A percentile compares a stretch with the other conserved stretches of the same genome.
Evolutionary conservation across 2,797 vertebrate species (phyloP).

Genomic region (Delichon dasypus): DNA sequence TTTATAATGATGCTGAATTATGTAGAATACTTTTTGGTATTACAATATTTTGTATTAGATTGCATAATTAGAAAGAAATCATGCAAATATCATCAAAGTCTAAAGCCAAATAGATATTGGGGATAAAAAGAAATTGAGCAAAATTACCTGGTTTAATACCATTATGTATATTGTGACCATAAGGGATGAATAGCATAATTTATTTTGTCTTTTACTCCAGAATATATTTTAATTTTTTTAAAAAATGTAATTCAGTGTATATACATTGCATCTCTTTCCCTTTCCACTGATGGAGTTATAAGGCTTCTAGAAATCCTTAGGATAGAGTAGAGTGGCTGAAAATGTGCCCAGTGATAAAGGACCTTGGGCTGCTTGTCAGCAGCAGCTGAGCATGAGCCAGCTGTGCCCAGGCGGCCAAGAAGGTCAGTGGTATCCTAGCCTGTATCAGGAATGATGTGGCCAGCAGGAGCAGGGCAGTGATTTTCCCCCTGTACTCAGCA

Average conservation of each 20-base stretch:
- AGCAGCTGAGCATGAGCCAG: accelerated
- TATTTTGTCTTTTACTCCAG: background rate
- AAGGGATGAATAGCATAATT: background rate
- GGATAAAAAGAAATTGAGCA: background rate
- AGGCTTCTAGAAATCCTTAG: background rate
- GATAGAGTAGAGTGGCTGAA: background rate
- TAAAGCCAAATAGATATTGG: background rate
- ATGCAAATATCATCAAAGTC: background rate
- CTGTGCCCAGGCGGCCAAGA: background rate
- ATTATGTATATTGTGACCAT: background rate
- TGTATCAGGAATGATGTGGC: accelerated
- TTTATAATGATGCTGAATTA: background rate
- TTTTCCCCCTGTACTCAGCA: accelerated
- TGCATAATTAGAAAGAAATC: background rate
- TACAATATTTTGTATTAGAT: background rate
- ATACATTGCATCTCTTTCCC: background rate
- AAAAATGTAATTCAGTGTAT: background rate
- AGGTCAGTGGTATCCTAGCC: background rate
- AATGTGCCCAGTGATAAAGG: background rate
- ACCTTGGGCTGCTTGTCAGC: background rate
- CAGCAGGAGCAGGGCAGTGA: background rate
- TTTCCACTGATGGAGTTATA: background rate
- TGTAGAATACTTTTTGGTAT: background rate
- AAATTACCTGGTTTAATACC: background rate
- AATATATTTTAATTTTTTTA: background rate